Evolutionary conservation across 1,140 invertebrate genomes (phyloP).

Genomic region (Phymastichus coffea): DNA sequence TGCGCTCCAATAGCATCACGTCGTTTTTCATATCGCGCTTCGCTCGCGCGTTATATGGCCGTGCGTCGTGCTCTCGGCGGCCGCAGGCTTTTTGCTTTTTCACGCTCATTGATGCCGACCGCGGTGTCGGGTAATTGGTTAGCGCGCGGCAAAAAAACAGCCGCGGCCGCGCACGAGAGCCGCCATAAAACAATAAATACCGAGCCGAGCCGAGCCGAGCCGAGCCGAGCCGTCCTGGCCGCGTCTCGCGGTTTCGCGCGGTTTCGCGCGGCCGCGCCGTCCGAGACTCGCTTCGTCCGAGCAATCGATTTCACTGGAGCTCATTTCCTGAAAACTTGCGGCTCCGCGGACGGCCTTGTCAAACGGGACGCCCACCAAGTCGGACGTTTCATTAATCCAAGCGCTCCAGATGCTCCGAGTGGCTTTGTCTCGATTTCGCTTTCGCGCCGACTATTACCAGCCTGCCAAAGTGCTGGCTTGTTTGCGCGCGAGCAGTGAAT

Average conservation of each 20-base stretch:
- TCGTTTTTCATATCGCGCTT: constrained; percentile 23
- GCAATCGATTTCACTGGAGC: not conserved
- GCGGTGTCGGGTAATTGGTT: constrained; percentile 30
- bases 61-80: not conserved
- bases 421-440: constrained; percentile 46
- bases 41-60: constrained; percentile 3
- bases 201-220: too few species aligned
- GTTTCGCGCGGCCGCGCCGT: too few species aligned
- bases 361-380: too few species aligned
- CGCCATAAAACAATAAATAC: constrained; percentile 33
- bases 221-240: too few species aligned
- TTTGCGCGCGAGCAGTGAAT: too few species aligned
- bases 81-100: constrained; percentile 30
- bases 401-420: constrained; percentile 53
- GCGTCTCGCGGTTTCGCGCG: too few species aligned
- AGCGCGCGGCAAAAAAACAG: constrained; percentile 20
- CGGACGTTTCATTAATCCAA: constrained; percentile 54
- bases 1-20: constrained; percentile 28
- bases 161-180: constrained; percentile 4
- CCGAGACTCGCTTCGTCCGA: not conserved
- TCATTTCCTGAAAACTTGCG: too few species aligned
- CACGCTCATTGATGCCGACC: constrained; percentile 29
- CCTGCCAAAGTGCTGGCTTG: too few species aligned
- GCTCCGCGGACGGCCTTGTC: too few species aligned
- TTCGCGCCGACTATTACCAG: constrained; percentile 36